phyloP scores from a whole-genome alignment of 2,888 invertebrate genomes.

The Prosapia bicincta region DNA sequence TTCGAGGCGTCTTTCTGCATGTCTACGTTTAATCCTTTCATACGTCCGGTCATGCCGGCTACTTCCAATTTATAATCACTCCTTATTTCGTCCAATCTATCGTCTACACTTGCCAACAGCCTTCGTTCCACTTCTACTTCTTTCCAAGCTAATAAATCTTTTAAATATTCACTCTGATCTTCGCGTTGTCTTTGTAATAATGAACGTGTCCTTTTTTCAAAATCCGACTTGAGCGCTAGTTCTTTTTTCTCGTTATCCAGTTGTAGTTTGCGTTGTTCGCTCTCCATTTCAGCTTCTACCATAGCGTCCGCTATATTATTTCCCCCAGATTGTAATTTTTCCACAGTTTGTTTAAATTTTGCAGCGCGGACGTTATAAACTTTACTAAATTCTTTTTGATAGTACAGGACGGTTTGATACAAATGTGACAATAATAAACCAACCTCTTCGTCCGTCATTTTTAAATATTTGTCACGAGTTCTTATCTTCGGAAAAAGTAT shows the following conservation, averaged over 20 bases:
- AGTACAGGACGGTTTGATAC: neutral
- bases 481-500: neutral
- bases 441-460: neutral
- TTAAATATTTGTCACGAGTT: neutral
- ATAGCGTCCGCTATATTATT: neutral
- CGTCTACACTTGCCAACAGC: neutral
- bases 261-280: neutral
- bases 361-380: neutral
- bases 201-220: neutral
- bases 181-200: neutral
- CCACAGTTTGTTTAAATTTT: neutral
- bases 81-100: neutral
- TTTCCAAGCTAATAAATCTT: neutral
- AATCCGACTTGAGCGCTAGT: neutral
- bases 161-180: neutral
- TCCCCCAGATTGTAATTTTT: neutral
- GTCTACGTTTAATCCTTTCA: neutral
- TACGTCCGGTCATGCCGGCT: neutral
- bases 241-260: neutral
- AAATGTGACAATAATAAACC: neutral
- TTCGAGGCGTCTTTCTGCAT: neutral
- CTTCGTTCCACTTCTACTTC: neutral
- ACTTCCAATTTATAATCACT: neutral
- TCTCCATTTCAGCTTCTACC: neutral
- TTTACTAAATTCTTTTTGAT: neutral